phyloP scores from a whole-genome alignment of 1,140 invertebrate genomes.

The Drosophila truncata region DNA sequence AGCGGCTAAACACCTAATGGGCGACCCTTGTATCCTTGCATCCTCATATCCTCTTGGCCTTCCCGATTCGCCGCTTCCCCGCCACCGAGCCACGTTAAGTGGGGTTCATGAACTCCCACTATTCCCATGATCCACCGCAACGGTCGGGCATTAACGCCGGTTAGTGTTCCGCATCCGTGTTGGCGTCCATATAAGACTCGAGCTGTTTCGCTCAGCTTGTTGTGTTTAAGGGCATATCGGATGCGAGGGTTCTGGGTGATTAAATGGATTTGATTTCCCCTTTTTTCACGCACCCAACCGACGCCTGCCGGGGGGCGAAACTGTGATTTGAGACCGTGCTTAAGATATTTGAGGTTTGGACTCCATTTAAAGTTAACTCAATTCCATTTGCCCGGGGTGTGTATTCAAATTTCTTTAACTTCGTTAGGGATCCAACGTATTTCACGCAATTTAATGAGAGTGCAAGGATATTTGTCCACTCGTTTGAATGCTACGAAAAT shows the following conservation, averaged over 20 bases:
- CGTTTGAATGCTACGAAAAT: slow-evolving; percentile 10
- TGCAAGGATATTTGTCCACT: slow-evolving; percentile 27
- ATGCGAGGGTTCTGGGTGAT: slow-evolving; percentile 52
- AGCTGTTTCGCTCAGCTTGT: slow-evolving; percentile 33
- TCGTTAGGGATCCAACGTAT: slow-evolving; percentile 8
- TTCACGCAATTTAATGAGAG: slow-evolving; percentile 13
- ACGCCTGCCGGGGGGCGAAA: background rate
- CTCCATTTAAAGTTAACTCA: slow-evolving; percentile 14
- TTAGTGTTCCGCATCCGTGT: slow-evolving; percentile 47
- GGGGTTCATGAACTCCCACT: slow-evolving; percentile 68
- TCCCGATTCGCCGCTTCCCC: too few relatives aligned
- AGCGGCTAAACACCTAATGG: slow-evolving; percentile 48
- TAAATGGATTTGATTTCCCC: slow-evolving; percentile 72
- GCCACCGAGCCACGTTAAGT: slow-evolving; percentile 54
- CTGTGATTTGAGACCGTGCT: slow-evolving; percentile 35
- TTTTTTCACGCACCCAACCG: slow-evolving; percentile 31
- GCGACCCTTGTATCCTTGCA: slow-evolving; percentile 15
- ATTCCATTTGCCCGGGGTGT: slow-evolving; percentile 1
- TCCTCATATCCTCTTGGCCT: background rate
- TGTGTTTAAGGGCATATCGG: slow-evolving; percentile 43
- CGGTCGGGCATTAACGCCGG: slow-evolving; percentile 64
- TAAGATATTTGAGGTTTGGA: slow-evolving; percentile 48
- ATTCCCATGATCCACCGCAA: slow-evolving; percentile 26
- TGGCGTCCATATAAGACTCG: slow-evolving; percentile 9
- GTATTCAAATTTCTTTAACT: slow-evolving; percentile 26